These are phyloP conservation scores for Ramazzottius varieornatus DNA, from an alignment of 2,888 invertebrate genomes.

Conservation along the genomic window DNA sequence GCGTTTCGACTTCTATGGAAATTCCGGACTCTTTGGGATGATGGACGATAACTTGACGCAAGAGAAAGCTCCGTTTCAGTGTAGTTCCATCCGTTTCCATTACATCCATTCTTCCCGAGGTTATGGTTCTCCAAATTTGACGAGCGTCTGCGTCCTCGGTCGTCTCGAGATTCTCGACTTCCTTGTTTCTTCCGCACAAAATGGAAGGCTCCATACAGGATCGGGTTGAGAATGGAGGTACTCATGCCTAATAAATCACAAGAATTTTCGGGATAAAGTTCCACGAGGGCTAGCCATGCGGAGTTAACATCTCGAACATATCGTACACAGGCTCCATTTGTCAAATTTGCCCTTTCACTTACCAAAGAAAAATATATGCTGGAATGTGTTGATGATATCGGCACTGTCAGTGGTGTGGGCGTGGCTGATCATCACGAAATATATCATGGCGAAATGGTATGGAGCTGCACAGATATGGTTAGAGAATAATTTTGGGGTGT, in stretches of 20 bases:
- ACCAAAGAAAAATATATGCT: conserved; percentile 2
- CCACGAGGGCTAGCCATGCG: no score
- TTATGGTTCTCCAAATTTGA: no score
- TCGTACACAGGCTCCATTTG: neutral
- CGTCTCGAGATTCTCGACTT: no score
- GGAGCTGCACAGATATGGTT: neutral
- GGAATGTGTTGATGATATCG: neutral
- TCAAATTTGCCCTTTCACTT: neutral
- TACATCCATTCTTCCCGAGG: no score
- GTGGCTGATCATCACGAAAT: no score
- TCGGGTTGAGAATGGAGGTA: conserved; percentile 54
- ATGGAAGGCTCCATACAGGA: conserved; percentile 66
- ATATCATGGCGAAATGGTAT: neutral
- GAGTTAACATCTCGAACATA: neutral
- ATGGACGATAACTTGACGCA: no score
- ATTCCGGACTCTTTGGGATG: no score
- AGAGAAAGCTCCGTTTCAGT: no score
- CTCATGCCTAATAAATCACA: neutral
- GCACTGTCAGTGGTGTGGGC: neutral
- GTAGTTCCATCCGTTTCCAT: no score
- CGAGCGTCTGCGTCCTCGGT: no score
- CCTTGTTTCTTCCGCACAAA: neutral
- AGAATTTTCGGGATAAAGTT: no score
- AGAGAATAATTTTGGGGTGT: neutral
- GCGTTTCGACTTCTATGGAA: no score